Evolutionary conservation across 2,888 invertebrate species (phyloP), one percentile per base, ranked within the genome.

Genomic region (Sarcophaga rosellei): DNA sequence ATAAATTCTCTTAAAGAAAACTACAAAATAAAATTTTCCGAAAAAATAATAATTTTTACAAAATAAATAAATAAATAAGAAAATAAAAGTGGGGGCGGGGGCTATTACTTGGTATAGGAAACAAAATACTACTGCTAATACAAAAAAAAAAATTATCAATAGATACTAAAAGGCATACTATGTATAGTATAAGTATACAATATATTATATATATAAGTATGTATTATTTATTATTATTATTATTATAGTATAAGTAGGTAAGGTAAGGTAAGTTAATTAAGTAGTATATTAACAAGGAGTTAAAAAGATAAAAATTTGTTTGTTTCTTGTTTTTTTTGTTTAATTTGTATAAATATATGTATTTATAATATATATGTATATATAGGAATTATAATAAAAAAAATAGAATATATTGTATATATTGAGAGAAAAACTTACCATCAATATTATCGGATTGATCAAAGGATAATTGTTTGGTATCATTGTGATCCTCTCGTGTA

Each of bases 391-490:
- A 81, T 72, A 66, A 15, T 44, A 21, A 74, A 76, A 45, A 74
- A 76, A 74, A 62, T 10, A 44, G n/a, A n/a, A 69, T 47, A 20
- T 21, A 35, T 12, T 8, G 65, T 44, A 45, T 63, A 72, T 25
- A 57, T 17, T 35, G 63, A 59, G 20, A 23, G 20, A 61, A 69
- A 76, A 44, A 94, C 96, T 96, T 94, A 96, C 96, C 96, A 93
- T 96, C 96, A 91, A 96, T 96, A 90, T 96, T 95, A 93, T 96
- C 96, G 87, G 95, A 95, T 91, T 95, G 95, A 93, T 96, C 96
- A 65, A 95, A 95, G 88, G 95, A 95, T 88, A 95, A 94, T 88
- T 95, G 93, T 85, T 93, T 93, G 86, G 90, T 90, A 89, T 93
- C 93, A 88, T 93, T 93, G 94, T 94, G 92, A 94, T 95, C 89